Conservation (phyloP, 2,113 vertebrate species). For the Oreotrochilus melanogaster region DNA sequence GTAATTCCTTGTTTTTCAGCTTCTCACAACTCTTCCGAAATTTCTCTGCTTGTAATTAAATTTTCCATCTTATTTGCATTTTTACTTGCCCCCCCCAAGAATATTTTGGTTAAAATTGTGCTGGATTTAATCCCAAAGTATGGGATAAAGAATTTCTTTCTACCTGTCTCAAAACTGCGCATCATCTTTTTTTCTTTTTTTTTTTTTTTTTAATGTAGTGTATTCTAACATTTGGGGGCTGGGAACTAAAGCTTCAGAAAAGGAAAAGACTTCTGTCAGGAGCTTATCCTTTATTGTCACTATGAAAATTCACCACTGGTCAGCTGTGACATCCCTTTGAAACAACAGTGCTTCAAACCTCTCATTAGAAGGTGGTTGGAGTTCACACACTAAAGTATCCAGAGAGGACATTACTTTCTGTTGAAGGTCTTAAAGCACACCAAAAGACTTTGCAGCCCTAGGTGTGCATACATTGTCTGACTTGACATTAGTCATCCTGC, state of each 20-base stretch:
- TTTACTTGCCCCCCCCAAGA: background rate
- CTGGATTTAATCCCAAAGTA: background rate
- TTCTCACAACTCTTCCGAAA: background rate
- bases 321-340: background rate
- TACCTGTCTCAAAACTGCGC: background rate
- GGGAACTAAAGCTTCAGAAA: background rate
- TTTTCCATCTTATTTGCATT: background rate
- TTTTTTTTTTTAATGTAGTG: background rate
- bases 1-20: background rate
- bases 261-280: background rate
- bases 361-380: background rate
- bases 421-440: background rate
- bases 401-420: background rate
- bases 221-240: background rate
- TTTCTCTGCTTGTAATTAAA: background rate
- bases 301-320: background rate
- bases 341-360: background rate
- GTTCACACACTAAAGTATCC: background rate
- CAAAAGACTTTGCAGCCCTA: background rate
- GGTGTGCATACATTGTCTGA: fast-evolving
- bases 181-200: background rate
- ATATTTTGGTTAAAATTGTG: background rate
- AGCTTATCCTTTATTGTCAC: background rate
- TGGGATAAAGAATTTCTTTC: background rate
- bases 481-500: background rate